Base-by-base conservation (phyloP, 2,888 invertebrate genomes). In the Caenorhabditis virilis region DNA sequence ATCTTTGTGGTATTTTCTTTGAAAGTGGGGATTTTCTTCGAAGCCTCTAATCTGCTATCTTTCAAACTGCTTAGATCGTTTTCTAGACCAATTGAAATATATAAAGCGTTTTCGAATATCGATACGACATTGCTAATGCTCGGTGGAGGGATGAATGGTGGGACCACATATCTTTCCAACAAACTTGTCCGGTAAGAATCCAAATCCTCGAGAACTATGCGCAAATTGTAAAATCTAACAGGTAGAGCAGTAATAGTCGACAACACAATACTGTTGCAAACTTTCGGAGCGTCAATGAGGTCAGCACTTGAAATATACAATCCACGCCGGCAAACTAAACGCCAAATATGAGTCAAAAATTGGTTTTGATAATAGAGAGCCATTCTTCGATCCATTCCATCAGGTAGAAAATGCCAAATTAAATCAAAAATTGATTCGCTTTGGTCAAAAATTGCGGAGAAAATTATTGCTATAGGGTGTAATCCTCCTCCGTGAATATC, bases 341-440 rank as follows among this genome's bases (percentile, higher is more conserved):
- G 9, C 5, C 13, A 4, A 2, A 56, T 1, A 6, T 38, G n/a
- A 0, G 7, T 2, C 20, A 58, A 46, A 2, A 25, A 20, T 22
- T 51, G 49, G 16, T 45, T 35, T 27, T 22, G 11, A 15, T 58
- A 51, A 18, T 22, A 51, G 0, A 26, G 9, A 22, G 26, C 45
- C 45, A 51, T 58, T 15, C n/a, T 46, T 1, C 15, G 38, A 27
- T 58, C 57, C 1, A 58, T 39, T 13, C 15, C 2, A 15, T 27
- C 16, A 5, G 49, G 36, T 43, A 30, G 13, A 6, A 13, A 30
- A 9, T 30, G 6, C 13, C 30, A 13, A 30, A 30, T 30, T 13
- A 30, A 30, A 9, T 30, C 30, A 13, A 30, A 30, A 6, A 30
- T 6, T 30, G 6, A 9, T 6, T 30, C 30, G 30, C 30, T 30